Percentiles rank a stretch among this genome's conserved stretches.
Evolutionary conservation across 2,888 invertebrate species (phyloP).

Genomic region (Diarsia brunnea): DNA sequence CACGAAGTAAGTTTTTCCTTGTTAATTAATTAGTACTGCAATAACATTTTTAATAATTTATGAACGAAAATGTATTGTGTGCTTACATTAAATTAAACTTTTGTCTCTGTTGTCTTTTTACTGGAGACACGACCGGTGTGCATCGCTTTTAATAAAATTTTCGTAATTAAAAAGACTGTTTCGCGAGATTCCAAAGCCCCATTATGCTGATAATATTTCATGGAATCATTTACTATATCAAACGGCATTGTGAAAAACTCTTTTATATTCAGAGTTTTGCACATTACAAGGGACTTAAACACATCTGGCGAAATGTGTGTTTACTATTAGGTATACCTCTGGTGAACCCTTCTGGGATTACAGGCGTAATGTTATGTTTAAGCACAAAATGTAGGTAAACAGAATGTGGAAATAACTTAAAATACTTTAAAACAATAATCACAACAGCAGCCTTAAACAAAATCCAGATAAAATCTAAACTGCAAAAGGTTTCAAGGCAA

Average conservation of each 20-base stretch:
- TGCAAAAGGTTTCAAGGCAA: conserved; percentile 27
- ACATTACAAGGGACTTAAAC: too few relatives aligned
- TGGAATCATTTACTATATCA: too few relatives aligned
- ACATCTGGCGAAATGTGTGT: too few relatives aligned
- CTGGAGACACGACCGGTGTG: conserved; percentile 1
- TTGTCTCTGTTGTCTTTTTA: conserved; percentile 19
- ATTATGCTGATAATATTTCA: not conserved
- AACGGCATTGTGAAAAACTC: not conserved
- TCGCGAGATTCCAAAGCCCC: not conserved
- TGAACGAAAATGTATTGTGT: conserved; percentile 3
- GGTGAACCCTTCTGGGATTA: too few relatives aligned
- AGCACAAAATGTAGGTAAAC: not conserved
- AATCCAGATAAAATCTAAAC: not conserved
- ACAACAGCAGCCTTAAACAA: not conserved
- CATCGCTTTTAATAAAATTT: conserved; percentile 4
- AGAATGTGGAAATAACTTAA: not conserved
- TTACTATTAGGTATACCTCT: too few relatives aligned
- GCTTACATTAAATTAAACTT: conserved; percentile 20
- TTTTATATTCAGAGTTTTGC: too few relatives aligned
- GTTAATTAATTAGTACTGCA: conserved; percentile 43
- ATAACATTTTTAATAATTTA: conserved; percentile 31
- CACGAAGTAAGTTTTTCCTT: conserved; percentile 53
- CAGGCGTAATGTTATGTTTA: too few relatives aligned
- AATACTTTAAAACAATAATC: not conserved
- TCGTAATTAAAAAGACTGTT: conserved; percentile 1